Conservation (phyloP, 2,797 vertebrate species). For the Odontamblyopus lacepedii region DNA sequence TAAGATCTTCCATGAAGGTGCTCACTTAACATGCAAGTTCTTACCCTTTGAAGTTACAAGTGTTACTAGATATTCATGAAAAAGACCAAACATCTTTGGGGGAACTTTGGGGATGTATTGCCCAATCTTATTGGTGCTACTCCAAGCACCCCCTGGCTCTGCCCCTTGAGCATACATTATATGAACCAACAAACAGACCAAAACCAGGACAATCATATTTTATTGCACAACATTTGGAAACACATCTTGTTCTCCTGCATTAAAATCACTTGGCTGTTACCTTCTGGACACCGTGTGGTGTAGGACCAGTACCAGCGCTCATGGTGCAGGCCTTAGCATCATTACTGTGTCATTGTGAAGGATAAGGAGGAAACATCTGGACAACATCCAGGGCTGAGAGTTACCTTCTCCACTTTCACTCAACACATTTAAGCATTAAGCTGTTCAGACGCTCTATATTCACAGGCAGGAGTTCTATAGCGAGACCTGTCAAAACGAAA, state of each 20-base stretch:
- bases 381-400: conserved; percentile 25
- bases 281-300: conserved; percentile 15
- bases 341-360: conserved; percentile 30
- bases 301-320: conserved; percentile 10
- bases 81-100: too few relatives aligned
- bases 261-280: neutral
- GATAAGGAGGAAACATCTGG: conserved; percentile 28
- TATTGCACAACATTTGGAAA: neutral
- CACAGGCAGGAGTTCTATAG: conserved; percentile 2
- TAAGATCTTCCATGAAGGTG: too few relatives aligned
- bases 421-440: conserved; percentile 14
- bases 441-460: neutral
- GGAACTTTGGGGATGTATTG: too few relatives aligned
- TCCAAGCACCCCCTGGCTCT: too few relatives aligned
- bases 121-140: too few relatives aligned
- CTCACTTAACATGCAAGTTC: too few relatives aligned
- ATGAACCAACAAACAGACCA: too few relatives aligned
- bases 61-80: too few relatives aligned
- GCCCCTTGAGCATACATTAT: too few relatives aligned
- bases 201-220: too few relatives aligned
- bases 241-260: neutral
- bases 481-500: conserved; percentile 27
- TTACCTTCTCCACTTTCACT: conserved; percentile 31
- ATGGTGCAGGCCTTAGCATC: conserved; percentile 25
- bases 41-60: too few relatives aligned